Evolutionary conservation across 2,888 invertebrate species (phyloP).

Genomic region (Spatulosminthurus flaviceps): DNA sequence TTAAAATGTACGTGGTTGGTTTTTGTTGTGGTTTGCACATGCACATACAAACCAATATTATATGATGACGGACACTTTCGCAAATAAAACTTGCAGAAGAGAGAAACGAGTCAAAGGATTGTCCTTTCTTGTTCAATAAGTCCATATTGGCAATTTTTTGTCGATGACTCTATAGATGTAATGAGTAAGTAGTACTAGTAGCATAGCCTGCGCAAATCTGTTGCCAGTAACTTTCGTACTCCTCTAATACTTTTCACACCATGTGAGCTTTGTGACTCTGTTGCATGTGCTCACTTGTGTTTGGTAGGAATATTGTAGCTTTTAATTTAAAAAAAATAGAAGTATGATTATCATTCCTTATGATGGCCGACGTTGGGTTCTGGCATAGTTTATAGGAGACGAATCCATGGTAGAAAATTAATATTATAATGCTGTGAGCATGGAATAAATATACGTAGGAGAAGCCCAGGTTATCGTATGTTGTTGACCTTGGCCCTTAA

Average conservation of each 20-base stretch:
- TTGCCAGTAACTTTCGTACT: too few relatives aligned
- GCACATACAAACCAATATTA: background rate
- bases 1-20: background rate
- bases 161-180: background rate
- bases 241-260: too few relatives aligned
- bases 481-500: slow-evolving; percentile 44
- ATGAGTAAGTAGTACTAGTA: too few relatives aligned
- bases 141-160: slow-evolving; percentile 13
- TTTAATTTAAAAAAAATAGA: too few relatives aligned
- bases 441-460: background rate
- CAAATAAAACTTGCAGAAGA: slow-evolving; percentile 18
- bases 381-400: background rate
- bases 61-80: slow-evolving; percentile 5
- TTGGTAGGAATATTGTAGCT: too few relatives aligned
- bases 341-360: too few relatives aligned
- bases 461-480: slow-evolving; percentile 15
- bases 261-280: too few relatives aligned
- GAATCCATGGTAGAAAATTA: background rate
- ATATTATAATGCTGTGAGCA: background rate
- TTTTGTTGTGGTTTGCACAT: slow-evolving; percentile 18
- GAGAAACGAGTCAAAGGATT: slow-evolving; percentile 18
- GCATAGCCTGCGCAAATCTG: too few relatives aligned
- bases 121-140: slow-evolving; percentile 4
- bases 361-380: too few relatives aligned
- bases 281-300: too few relatives aligned